These are phyloP conservation scores for Caenorhabditis tropicalis DNA, from an alignment of 1,140 invertebrate genomes.

Conservation along the genomic window DNA sequence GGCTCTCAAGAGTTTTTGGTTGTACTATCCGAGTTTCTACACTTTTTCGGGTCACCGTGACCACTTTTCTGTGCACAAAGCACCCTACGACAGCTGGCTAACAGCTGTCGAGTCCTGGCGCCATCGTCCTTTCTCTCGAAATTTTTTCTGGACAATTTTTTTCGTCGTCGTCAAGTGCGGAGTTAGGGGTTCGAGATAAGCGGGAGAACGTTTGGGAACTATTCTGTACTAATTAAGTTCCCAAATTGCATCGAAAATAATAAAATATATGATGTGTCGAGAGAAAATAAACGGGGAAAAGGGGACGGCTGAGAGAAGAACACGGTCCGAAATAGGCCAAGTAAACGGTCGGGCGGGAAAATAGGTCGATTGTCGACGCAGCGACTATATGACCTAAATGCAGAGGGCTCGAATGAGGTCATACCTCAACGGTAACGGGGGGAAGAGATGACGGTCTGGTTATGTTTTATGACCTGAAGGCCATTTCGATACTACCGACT, in stretches of 20 bases:
- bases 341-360: constrained; percentile 33
- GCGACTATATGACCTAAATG: constrained; percentile 14
- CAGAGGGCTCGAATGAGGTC: constrained; percentile 31
- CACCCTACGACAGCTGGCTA: not conserved
- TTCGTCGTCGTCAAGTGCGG: no score
- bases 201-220: not conserved
- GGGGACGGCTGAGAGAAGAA: not conserved
- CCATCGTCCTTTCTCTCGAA: not conserved
- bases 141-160: not conserved
- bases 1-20: not conserved
- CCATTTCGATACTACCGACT: not conserved
- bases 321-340: constrained; percentile 36
- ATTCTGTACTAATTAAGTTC: not conserved
- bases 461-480: constrained; percentile 36
- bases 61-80: not conserved
- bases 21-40: not conserved
- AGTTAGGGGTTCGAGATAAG: not conserved
- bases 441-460: not conserved
- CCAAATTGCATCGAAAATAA: no score
- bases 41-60: not conserved
- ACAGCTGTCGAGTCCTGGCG: not conserved
- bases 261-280: no score
- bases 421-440: constrained; percentile 6
- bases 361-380: constrained; percentile 16
- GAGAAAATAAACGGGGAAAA: no score